Conservation (phyloP, 1,140 invertebrate genomes). For the Leguminivora glycinivorella region DNA sequence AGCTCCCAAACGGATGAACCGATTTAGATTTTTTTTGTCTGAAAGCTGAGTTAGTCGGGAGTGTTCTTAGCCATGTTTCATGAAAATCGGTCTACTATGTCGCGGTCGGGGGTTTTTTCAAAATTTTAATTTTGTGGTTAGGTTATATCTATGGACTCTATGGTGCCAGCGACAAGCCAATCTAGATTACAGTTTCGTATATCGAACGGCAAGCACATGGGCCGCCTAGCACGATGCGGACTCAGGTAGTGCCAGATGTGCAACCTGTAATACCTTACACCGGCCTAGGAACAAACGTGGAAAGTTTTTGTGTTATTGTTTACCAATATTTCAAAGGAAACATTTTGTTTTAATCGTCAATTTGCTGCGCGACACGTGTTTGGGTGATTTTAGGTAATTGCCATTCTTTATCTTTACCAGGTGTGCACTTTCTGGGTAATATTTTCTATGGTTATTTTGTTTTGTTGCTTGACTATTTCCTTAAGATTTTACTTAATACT, state of each 20-base stretch:
- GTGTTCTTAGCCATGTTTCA: too few species aligned
- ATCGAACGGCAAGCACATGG: not conserved
- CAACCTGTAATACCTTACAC: not conserved
- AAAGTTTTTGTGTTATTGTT: not conserved
- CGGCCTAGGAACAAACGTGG: not conserved
- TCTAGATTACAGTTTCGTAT: not conserved
- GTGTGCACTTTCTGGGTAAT: slow-evolving; percentile 3
- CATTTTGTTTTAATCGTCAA: slow-evolving; percentile 13
- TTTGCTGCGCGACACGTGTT: slow-evolving; percentile 7
- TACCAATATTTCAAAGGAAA: slow-evolving; percentile 3
- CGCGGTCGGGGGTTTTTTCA: too few species aligned
- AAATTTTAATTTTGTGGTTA: too few species aligned
- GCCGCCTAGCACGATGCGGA: not conserved
- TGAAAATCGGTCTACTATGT: too few species aligned
- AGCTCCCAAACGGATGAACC: too few species aligned
- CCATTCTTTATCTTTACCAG: not conserved
- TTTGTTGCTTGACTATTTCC: not conserved
- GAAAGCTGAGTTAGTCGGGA: too few species aligned
- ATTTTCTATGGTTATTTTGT: slow-evolving; percentile 11
- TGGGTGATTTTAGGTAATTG: slow-evolving; percentile 2
- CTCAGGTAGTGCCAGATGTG: slow-evolving; percentile 23
- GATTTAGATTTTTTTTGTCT: too few species aligned
- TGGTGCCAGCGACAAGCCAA: too few species aligned
- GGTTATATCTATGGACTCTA: too few species aligned
- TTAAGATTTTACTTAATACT: not conserved